Evolutionary conservation across 1,140 invertebrate genomes (phyloP).

Genomic region (Sycophila sp.): DNA sequence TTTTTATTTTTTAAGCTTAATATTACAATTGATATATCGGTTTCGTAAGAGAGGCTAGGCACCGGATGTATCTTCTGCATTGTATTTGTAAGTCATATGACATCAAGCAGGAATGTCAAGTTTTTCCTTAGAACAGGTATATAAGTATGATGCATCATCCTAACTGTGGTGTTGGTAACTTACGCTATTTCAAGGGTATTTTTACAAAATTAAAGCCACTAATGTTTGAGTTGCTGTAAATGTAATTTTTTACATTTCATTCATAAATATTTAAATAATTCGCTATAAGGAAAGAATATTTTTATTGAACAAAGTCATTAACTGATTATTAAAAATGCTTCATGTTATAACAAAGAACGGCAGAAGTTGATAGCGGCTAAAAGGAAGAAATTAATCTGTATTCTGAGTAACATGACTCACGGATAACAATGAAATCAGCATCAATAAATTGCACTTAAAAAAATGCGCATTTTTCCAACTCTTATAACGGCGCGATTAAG

Average conservation of each 20-base stretch:
- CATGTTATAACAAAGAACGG: background rate
- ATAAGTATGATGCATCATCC: background rate
- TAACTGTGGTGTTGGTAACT: background rate
- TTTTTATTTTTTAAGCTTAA: no score
- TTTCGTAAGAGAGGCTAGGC: background rate
- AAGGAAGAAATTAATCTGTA: background rate
- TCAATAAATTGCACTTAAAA: no score
- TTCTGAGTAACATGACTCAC: background rate
- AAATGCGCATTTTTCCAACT: no score
- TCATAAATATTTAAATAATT: no score
- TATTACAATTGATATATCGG: no score
- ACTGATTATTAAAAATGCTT: no score
- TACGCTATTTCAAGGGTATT: constrained; percentile 10
- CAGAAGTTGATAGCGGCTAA: background rate
- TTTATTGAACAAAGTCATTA: no score
- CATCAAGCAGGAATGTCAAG: background rate
- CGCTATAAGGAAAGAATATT: no score
- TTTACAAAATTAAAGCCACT: background rate
- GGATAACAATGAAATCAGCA: background rate
- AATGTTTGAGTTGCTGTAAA: no score
- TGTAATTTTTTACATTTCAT: no score
- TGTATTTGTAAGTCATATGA: background rate
- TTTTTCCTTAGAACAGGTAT: background rate
- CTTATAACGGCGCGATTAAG: no score
- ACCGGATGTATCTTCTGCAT: constrained; percentile 6